Conservation (phyloP, 2,113 vertebrate genomes). For the Etheostoma cragini region DNA sequence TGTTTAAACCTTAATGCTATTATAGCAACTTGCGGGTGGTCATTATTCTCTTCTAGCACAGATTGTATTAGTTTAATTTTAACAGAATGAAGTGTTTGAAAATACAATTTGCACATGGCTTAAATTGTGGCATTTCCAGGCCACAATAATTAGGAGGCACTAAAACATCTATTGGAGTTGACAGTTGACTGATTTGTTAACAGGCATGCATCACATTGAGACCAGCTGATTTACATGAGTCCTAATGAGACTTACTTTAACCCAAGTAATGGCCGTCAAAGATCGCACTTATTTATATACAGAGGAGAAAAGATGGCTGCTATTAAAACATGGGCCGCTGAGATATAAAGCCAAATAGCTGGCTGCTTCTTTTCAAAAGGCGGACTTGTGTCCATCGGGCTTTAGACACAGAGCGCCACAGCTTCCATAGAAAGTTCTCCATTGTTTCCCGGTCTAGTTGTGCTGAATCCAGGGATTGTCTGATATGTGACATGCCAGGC, state of each 20-base stretch:
- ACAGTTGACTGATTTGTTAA: constrained; percentile 68
- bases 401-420: constrained; percentile 52
- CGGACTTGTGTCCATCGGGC: constrained; percentile 49
- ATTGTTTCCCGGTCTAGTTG: constrained; percentile 77
- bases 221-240: constrained; percentile 60
- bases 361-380: constrained; percentile 44
- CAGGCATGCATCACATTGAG: constrained; percentile 39
- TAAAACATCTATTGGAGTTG: constrained; percentile 55
- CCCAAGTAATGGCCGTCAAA: constrained; percentile 65
- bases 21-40: constrained; percentile 51
- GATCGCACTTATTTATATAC: constrained; percentile 68
- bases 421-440: constrained; percentile 81
- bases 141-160: constrained; percentile 66
- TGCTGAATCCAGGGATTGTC: constrained; percentile 82
- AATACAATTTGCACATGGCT: constrained; percentile 50
- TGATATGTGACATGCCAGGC: constrained; percentile 69
- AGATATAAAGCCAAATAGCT: constrained; percentile 58
- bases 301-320: constrained; percentile 28
- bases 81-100: constrained; percentile 58
- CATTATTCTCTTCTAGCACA: constrained; percentile 53
- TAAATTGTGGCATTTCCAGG: constrained; percentile 41
- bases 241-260: constrained; percentile 65
- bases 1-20: constrained; percentile 44
- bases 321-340: constrained; percentile 45
- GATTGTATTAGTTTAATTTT: constrained; percentile 54